Evolutionary conservation across 1,140 invertebrate genomes (phyloP).

Genomic region (Heterodera carotae): DNA sequence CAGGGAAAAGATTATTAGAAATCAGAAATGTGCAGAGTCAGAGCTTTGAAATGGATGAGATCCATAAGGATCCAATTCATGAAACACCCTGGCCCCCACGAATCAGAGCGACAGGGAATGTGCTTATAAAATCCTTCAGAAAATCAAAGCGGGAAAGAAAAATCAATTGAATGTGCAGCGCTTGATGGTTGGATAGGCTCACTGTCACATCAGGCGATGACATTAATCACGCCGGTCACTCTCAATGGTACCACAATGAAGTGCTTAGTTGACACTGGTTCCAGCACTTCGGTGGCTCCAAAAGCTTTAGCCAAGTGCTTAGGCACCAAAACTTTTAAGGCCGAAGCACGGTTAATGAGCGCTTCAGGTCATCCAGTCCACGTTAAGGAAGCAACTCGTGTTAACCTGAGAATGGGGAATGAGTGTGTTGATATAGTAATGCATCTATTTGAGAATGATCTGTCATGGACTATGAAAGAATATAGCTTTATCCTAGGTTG

Average conservation of each 20-base stretch:
- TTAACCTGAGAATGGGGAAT: neutral
- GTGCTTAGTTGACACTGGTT: slow-evolving; percentile 6
- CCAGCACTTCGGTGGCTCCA: neutral
- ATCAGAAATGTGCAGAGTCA: neutral
- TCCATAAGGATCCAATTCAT: neutral
- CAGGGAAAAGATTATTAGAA: neutral
- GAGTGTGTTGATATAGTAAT: neutral
- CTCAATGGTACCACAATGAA: neutral
- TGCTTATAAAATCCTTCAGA: neutral
- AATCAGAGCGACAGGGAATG: neutral
- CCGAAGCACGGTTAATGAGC: neutral
- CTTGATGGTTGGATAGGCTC: neutral
- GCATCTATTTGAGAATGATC: neutral
- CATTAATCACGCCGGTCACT: neutral
- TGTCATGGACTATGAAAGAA: neutral
- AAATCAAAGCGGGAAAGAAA: neutral
- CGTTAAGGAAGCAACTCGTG: neutral
- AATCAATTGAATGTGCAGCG: neutral
- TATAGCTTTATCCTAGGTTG: slow-evolving; percentile 1
- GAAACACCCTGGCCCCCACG: neutral
- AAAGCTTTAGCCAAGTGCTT: neutral
- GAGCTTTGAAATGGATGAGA: neutral
- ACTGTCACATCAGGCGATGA: neutral
- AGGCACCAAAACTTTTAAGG: neutral
- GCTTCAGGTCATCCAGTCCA: neutral